Conservation (phyloP, 2,888 invertebrate species). For the Diplazon laetatorius region DNA sequence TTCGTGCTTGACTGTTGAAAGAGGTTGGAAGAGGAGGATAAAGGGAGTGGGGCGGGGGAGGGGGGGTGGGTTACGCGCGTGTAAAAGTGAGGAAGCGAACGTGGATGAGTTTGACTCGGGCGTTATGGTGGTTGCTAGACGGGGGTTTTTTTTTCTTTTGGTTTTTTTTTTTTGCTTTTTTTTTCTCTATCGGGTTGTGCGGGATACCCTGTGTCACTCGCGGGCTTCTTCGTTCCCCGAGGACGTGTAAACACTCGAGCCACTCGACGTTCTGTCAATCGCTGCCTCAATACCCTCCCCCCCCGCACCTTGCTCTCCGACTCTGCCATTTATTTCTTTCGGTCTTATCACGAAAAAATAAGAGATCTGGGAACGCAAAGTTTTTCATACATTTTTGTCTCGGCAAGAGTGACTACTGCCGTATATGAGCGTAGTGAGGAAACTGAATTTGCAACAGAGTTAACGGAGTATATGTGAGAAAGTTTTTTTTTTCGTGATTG, state of each 20-base stretch:
- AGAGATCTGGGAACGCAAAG: background rate
- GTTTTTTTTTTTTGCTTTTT: conserved; percentile 55
- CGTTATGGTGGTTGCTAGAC: conserved; percentile 39
- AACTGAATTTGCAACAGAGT: too few species aligned
- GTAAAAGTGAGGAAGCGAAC: conserved; percentile 34
- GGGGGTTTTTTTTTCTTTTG: conserved; percentile 66
- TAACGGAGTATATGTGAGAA: too few species aligned
- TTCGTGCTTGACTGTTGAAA: conserved; percentile 47
- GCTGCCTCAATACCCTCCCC: conserved; percentile 37
- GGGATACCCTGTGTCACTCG: conserved; percentile 31
- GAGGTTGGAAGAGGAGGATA: conserved; percentile 8
- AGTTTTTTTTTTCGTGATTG: too few species aligned
- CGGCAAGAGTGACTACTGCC: too few species aligned
- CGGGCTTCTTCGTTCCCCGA: conserved; percentile 71
- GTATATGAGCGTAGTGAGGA: too few species aligned
- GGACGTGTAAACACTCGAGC: conserved; percentile 78
- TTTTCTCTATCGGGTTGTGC: conserved; percentile 59
- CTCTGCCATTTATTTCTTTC: conserved; percentile 31
- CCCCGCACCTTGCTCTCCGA: conserved; percentile 9
- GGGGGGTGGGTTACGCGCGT: conserved; percentile 30
- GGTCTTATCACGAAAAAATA: background rate
- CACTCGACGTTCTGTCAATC: conserved; percentile 77
- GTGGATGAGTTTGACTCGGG: conserved; percentile 58
- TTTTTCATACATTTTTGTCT: too few species aligned
- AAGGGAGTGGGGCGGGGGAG: background rate